Conservation (phyloP, 2,888 invertebrate genomes). For the Patella caerulea region DNA sequence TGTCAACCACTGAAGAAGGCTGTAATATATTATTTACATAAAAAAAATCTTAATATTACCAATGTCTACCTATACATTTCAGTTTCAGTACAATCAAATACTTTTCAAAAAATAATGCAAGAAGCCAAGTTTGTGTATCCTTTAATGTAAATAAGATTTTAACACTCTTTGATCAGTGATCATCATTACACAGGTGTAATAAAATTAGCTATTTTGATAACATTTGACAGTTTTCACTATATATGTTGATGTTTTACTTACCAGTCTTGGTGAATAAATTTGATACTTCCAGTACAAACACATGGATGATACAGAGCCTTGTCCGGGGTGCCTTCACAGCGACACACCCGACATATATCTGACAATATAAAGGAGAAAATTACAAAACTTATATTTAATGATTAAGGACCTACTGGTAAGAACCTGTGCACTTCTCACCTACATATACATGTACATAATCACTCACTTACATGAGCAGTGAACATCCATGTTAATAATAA, state of each 20-base stretch:
- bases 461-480: too few species aligned
- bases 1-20: constrained; percentile 98
- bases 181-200: not conserved
- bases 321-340: constrained; percentile 92
- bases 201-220: constrained; percentile 8
- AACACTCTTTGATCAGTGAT: too few species aligned
- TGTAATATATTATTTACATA: constrained; percentile 49
- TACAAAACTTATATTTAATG: too few species aligned
- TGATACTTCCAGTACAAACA: constrained; percentile 98
- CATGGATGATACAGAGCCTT: constrained; percentile 97
- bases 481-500: too few species aligned
- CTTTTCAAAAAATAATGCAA: not conserved
- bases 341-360: constrained; percentile 96
- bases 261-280: constrained; percentile 98
- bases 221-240: not conserved
- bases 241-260: constrained; percentile 45
- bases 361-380: constrained; percentile 32
- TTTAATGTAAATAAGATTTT: not conserved
- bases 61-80: not conserved
- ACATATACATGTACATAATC: too few species aligned
- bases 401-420: too few species aligned
- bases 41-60: not conserved
- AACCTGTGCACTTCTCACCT: too few species aligned
- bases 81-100: too few species aligned
- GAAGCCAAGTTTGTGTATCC: not conserved